A percentile compares a stretch with the other conserved stretches of the same genome.
These are phyloP conservation scores for Sigmodon hispidus DNA, from an alignment of 2,113 vertebrate genomes.

Conservation along the genomic window DNA sequence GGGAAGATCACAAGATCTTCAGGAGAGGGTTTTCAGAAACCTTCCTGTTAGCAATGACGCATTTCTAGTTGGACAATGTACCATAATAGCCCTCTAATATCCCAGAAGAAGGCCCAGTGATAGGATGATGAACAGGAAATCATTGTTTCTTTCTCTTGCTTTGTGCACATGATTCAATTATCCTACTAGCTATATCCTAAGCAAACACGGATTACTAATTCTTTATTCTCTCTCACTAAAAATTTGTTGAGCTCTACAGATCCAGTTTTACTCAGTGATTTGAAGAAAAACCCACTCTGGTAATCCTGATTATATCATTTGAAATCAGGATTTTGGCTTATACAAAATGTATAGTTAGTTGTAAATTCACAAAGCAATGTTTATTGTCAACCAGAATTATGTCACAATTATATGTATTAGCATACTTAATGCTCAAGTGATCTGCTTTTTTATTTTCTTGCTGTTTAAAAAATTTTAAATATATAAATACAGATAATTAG, in stretches of 20 bases:
- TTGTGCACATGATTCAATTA: not conserved
- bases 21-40: not conserved
- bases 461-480: constrained; percentile 26
- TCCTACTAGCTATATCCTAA: not conserved
- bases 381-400: constrained; percentile 20
- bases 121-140: not conserved
- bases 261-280: not conserved
- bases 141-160: not conserved
- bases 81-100: rapidly evolving
- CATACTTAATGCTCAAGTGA: not conserved
- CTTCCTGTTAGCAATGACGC: not conserved
- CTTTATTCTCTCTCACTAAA: not conserved
- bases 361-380: constrained; percentile 7
- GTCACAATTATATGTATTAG: constrained; percentile 22
- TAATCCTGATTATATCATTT: constrained; percentile 20
- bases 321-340: constrained; percentile 39
- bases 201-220: not conserved
- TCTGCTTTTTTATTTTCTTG: not conserved
- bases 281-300: not conserved
- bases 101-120: not conserved
- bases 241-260: constrained; percentile 1
- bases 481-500: not conserved
- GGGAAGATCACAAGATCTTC: not conserved
- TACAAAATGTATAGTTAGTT: not conserved
- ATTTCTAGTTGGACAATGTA: not conserved